Percentiles rank a stretch among this genome's conserved stretches.
Conservation (phyloP, 2,113 vertebrate genomes). For the Dicaeum eximium region DNA sequence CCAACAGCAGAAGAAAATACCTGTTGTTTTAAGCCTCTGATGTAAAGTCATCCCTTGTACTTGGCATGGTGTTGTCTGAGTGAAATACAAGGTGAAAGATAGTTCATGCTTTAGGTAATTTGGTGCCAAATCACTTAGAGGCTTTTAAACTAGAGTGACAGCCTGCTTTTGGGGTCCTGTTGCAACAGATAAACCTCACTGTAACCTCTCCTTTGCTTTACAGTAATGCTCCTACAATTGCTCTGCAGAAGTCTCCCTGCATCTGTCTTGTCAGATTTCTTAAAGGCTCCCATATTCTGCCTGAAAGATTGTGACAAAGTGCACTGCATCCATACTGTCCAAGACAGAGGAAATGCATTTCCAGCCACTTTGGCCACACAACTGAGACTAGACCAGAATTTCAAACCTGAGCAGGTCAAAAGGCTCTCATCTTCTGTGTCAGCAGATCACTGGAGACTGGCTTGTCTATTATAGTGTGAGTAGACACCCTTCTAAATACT, state of each 20-base stretch:
- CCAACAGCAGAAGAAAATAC: not conserved
- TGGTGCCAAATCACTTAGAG: not conserved
- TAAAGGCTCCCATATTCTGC: not conserved
- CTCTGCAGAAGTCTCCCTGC: not conserved
- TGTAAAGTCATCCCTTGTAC: not conserved
- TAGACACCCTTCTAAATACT: not conserved
- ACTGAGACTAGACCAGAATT: not conserved
- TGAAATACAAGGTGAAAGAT: slow-evolving; percentile 1
- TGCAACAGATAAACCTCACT: not conserved
- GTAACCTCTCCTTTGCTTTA: not conserved
- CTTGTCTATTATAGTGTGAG: not conserved
- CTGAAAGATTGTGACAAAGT: not conserved
- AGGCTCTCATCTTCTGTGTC: not conserved
- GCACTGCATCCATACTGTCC: not conserved
- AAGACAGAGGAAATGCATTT: not conserved
- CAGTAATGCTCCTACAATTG: not conserved
- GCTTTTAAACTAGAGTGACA: not conserved
- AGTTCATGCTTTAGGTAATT: not conserved
- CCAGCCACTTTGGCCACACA: not conserved
- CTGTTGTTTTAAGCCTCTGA: not conserved
- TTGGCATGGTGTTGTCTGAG: not conserved
- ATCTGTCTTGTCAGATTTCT: not conserved
- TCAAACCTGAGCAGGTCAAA: not conserved
- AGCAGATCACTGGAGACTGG: not conserved
- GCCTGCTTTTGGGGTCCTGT: not conserved